Percentiles rank a stretch among this genome's conserved stretches.
phyloP scores from a whole-genome alignment of 2,113 vertebrate genomes.

The Hemiscyllium ocellatum region DNA sequence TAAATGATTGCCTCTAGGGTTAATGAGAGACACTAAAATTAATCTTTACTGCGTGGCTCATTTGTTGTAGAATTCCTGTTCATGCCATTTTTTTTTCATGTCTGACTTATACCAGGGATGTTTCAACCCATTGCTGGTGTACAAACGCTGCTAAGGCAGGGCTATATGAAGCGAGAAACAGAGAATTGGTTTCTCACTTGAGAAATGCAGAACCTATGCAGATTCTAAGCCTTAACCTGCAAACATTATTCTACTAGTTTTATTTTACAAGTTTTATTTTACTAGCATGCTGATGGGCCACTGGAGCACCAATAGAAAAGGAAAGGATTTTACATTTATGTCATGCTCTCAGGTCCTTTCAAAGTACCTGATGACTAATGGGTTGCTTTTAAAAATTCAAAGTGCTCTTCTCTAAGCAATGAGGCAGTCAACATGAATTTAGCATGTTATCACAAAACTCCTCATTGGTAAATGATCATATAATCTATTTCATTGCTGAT shows the following conservation, averaged over 20 bases:
- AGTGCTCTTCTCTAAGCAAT: neutral
- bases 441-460: too few relatives aligned
- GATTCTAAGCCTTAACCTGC: neutral
- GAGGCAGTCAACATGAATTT: neutral
- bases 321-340: neutral
- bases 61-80: slow-evolving; percentile 9
- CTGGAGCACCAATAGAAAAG: neutral
- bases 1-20: slow-evolving; percentile 20
- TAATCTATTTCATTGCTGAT: neutral
- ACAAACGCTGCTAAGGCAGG: neutral
- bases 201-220: neutral
- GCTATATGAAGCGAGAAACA: neutral
- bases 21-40: neutral
- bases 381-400: neutral
- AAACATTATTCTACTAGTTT: neutral
- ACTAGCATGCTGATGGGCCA: neutral
- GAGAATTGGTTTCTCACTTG: neutral
- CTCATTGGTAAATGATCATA: neutral
- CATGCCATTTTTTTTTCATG: neutral
- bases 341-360: neutral
- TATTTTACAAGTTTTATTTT: neutral
- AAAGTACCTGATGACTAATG: neutral
- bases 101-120: neutral
- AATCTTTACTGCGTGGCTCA: neutral
- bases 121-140: neutral